Percentiles rank a stretch among this genome's conserved stretches.
Evolutionary conservation across 2,888 invertebrate genomes (phyloP).

Genomic region (Lydus trimaculatus): DNA sequence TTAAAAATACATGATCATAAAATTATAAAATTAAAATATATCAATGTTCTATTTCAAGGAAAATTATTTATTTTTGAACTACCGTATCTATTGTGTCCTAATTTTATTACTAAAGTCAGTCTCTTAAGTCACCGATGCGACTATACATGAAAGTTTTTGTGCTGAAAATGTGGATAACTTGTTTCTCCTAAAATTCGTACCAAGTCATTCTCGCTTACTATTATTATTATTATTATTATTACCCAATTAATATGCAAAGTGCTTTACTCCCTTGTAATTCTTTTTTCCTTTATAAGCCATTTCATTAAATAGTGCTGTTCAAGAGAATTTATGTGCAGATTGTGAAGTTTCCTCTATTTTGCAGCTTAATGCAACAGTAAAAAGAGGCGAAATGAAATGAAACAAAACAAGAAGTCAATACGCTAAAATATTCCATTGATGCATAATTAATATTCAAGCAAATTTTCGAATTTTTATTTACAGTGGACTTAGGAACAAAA

Average conservation of each 20-base stretch:
- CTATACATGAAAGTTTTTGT: too few species aligned
- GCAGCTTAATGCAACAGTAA: not conserved
- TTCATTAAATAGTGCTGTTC: not conserved
- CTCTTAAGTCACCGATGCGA: too few species aligned
- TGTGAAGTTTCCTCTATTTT: not conserved
- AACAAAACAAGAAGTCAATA: not conserved
- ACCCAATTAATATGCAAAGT: constrained; percentile 9
- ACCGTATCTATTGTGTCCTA: too few species aligned
- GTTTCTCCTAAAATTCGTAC: not conserved
- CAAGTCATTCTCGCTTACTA: not conserved
- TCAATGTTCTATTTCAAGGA: too few species aligned
- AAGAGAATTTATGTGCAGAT: not conserved
- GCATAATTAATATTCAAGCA: too few species aligned
- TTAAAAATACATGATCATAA: too few species aligned
- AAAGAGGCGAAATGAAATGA: not conserved
- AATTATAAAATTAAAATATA: too few species aligned
- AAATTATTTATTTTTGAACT: too few species aligned
- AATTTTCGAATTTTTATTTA: too few species aligned
- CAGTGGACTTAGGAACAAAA: too few species aligned
- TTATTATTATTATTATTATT: not conserved
- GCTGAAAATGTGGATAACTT: not conserved
- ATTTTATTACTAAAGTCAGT: too few species aligned
- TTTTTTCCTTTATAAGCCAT: not conserved
- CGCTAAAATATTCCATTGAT: too few species aligned
- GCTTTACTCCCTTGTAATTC: not conserved